Conservation (phyloP, 2,888 invertebrate species). For the Cerceris rybyensis region DNA sequence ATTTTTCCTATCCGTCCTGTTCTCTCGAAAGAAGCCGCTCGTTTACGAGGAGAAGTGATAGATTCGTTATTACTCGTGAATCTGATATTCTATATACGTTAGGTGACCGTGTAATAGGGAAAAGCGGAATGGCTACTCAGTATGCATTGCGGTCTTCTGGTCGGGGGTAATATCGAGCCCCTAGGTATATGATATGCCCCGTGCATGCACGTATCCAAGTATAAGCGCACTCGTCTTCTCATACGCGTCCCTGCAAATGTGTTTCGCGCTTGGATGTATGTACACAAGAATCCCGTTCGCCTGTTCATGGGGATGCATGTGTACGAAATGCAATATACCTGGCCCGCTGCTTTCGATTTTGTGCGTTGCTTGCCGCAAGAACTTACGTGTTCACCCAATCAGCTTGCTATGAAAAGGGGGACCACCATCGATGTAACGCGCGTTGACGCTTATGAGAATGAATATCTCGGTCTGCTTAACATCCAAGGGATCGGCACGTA, state of each 20-base stretch:
- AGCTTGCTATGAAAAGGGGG: conserved; percentile 10
- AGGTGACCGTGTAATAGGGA: conserved; percentile 78
- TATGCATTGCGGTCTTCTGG: conserved; percentile 80
- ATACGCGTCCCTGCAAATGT: background rate
- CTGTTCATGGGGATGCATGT: background rate
- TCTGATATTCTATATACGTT: conserved; percentile 72
- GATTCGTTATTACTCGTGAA: conserved; percentile 75
- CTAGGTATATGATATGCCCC: conserved; percentile 75
- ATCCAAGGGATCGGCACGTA: conserved; percentile 5
- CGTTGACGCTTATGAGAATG: background rate
- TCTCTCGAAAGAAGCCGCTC: conserved; percentile 27
- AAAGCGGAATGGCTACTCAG: conserved; percentile 78
- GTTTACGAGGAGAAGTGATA: conserved; percentile 64
- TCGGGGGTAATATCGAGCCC: conserved; percentile 74
- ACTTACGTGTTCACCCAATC: conserved; percentile 39
- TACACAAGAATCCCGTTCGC: background rate
- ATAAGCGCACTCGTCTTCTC: background rate
- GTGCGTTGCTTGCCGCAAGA: conserved; percentile 19
- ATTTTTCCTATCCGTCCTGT: conserved; percentile 7
- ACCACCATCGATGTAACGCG: background rate
- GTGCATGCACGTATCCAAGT: conserved; percentile 43
- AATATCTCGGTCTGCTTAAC: background rate
- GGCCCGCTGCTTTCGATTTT: conserved; percentile 46
- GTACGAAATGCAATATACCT: conserved; percentile 47
- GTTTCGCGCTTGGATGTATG: background rate